These are phyloP conservation scores for Leucopsar rothschildi DNA, from an alignment of 2,113 vertebrate genomes.

Conservation along the genomic window DNA sequence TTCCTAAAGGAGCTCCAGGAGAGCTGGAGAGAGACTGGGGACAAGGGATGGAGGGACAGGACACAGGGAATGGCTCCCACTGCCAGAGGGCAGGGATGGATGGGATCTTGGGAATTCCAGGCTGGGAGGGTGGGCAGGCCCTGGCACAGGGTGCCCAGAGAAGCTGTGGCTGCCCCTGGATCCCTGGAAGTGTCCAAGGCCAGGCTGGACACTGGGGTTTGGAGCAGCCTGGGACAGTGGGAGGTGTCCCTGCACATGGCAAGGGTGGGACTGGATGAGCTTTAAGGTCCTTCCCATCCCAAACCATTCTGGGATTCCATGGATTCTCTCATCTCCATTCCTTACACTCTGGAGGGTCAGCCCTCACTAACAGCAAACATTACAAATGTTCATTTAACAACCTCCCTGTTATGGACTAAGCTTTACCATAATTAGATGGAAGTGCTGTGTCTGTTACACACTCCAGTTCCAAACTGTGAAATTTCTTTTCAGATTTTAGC, in stretches of 20 bases:
- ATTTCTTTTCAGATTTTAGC: neutral
- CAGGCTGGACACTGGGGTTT: neutral
- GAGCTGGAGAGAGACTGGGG: neutral
- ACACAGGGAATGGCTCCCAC: neutral
- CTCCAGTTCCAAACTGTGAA: neutral
- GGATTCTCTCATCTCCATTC: neutral
- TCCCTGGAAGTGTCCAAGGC: neutral
- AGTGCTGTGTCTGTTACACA: neutral
- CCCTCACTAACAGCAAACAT: neutral
- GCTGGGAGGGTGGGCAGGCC: neutral
- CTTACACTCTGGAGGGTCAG: neutral
- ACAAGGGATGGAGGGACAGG: neutral
- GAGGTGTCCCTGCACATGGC: accelerated
- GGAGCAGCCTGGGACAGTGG: accelerated
- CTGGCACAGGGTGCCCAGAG: neutral
- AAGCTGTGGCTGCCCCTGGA: neutral
- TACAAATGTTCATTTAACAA: neutral
- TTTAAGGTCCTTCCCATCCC: neutral
- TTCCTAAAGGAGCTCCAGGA: neutral
- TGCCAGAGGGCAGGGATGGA: neutral
- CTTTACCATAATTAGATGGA: neutral
- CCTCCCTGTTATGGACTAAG: neutral
- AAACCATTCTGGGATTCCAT: neutral
- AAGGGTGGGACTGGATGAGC: accelerated
- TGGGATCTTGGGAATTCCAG: neutral